Evolutionary conservation across 2,113 vertebrate species (phyloP).

Genomic region (Dendropsophus ebraccatus): DNA sequence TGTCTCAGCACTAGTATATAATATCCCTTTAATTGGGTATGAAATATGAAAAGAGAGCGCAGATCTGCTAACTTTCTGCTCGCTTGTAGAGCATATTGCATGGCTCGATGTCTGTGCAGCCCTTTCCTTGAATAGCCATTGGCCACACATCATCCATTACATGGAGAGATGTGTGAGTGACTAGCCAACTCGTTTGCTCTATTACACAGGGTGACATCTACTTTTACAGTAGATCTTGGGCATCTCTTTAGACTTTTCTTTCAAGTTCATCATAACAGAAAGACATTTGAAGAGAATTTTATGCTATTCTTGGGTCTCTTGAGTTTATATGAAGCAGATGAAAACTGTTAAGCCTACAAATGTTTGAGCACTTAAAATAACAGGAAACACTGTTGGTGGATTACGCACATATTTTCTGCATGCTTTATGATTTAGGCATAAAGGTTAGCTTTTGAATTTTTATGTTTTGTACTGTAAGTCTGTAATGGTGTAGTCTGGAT

Average conservation of each 20-base stretch:
- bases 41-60: too few species aligned
- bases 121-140: too few species aligned
- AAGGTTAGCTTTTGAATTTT: constrained; percentile 41
- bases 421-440: neutral
- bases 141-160: too few species aligned
- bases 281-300: neutral
- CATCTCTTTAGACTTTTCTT: neutral
- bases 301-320: constrained; percentile 1
- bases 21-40: too few species aligned
- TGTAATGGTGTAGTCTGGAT: constrained; percentile 18
- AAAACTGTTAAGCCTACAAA: constrained; percentile 44
- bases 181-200: too few species aligned
- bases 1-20: too few species aligned
- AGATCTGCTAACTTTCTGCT: too few species aligned
- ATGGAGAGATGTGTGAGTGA: too few species aligned
- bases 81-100: too few species aligned
- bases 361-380: constrained; percentile 34
- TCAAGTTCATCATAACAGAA: neutral
- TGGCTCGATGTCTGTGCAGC: too few species aligned
- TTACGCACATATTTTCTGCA: constrained; percentile 37
- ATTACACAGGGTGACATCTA: too few species aligned
- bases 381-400: constrained; percentile 36
- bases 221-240: too few species aligned
- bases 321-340: constrained; percentile 42
- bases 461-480: constrained; percentile 9